Conservation (phyloP, 92 coral and sea anemone genomes). For the Porites cylindrica region DNA sequence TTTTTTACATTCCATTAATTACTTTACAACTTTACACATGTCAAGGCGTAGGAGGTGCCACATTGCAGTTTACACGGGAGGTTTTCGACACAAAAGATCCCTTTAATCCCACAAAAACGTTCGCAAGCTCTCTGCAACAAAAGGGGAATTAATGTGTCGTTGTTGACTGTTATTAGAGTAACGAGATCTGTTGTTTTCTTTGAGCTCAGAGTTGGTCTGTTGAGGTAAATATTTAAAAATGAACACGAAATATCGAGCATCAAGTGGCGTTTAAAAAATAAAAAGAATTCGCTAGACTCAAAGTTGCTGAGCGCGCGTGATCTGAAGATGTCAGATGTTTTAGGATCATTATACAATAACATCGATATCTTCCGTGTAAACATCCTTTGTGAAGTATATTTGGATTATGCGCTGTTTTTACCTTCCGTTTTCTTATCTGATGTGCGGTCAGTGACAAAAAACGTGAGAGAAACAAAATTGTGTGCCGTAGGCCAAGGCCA, state of each 20-base stretch:
- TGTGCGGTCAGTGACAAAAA: conserved; percentile 14
- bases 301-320: conserved; percentile 7
- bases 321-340: not conserved
- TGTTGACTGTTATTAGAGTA: conserved; percentile 50
- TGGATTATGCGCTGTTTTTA: not conserved
- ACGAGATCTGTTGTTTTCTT: conserved; percentile 58
- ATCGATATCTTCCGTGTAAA: conserved; percentile 24
- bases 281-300: conserved; percentile 20
- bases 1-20: conserved; percentile 21
- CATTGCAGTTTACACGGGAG: conserved; percentile 42
- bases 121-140: conserved; percentile 25
- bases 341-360: not conserved
- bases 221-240: conserved; percentile 53
- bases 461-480: conserved; percentile 30
- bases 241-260: conserved; percentile 13
- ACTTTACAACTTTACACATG: conserved; percentile 19
- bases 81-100: conserved; percentile 38
- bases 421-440: conserved; percentile 40
- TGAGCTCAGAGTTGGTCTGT: conserved; percentile 74
- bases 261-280: conserved; percentile 28
- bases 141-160: conserved; percentile 27
- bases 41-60: conserved; percentile 25
- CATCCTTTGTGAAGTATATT: conserved; percentile 37
- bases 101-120: conserved; percentile 41
- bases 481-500: conserved; percentile 14